These are phyloP conservation scores for Argyra leucocephala DNA, from an alignment of 2,888 invertebrate genomes.

Conservation along the genomic window DNA sequence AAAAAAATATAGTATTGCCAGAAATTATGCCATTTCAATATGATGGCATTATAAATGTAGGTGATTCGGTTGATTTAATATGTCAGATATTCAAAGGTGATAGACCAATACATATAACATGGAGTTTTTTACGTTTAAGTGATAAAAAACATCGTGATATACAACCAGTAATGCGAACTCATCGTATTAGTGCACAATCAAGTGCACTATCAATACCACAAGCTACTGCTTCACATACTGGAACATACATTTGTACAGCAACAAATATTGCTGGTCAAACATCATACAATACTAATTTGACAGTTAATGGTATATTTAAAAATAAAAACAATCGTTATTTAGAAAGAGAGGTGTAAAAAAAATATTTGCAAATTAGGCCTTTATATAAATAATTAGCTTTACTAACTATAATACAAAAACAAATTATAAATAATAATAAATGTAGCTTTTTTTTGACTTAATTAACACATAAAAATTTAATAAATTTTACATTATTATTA, in stretches of 20 bases:
- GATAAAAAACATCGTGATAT: constrained; percentile 27
- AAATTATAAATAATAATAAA: too few species aligned
- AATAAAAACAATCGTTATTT: not conserved
- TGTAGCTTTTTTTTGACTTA: too few species aligned
- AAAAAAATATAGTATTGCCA: constrained; percentile 53
- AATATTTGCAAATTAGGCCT: too few species aligned
- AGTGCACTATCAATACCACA: constrained; percentile 52
- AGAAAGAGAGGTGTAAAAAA: too few species aligned
- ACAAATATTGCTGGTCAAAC: constrained; percentile 49
- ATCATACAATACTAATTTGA: constrained; percentile 48
- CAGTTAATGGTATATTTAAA: constrained; percentile 49
- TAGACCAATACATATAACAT: constrained; percentile 55
- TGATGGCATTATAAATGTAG: constrained; percentile 60
- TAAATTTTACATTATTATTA: too few species aligned
- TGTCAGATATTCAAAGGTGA: constrained; percentile 66
- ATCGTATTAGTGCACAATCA: constrained; percentile 53
- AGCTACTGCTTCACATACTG: constrained; percentile 53
- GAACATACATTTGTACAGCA: constrained; percentile 51
- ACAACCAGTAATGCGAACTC: constrained; percentile 46
- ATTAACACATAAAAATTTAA: too few species aligned
- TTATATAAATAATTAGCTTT: too few species aligned
- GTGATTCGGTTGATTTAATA: constrained; percentile 59
- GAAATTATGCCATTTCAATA: constrained; percentile 68
- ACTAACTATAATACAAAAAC: too few species aligned
- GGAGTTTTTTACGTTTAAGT: constrained; percentile 47